These are phyloP conservation scores for Meteorus colon DNA, from an alignment of 2,888 invertebrate species.

Conservation along the genomic window DNA sequence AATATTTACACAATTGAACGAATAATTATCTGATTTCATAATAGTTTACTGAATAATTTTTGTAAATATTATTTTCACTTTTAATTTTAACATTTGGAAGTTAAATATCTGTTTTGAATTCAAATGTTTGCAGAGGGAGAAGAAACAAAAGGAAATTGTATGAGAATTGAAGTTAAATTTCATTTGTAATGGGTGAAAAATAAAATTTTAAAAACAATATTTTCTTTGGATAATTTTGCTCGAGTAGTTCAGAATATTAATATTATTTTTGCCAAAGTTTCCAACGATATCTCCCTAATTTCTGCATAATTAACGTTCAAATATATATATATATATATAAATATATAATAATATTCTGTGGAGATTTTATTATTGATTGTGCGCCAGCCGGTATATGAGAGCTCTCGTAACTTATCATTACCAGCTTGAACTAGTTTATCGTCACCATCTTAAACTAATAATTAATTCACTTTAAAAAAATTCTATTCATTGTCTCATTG, in stretches of 20 bases:
- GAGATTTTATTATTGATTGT: conserved; percentile 28
- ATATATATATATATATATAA: background rate
- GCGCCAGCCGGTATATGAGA: conserved; percentile 14
- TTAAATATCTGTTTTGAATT: background rate
- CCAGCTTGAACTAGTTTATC: background rate
- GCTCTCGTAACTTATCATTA: conserved; percentile 5
- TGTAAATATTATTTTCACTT: background rate
- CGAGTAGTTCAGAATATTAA: background rate
- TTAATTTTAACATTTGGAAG: background rate
- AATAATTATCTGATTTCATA: too few relatives aligned
- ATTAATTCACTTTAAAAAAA: background rate
- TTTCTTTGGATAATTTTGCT: background rate
- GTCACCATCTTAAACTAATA: background rate
- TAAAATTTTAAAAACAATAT: background rate
- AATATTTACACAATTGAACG: too few relatives aligned
- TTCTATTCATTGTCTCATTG: too few relatives aligned
- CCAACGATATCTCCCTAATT: background rate
- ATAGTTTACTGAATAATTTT: background rate
- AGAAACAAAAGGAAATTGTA: background rate
- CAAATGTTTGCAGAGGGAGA: background rate
- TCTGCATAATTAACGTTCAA: background rate
- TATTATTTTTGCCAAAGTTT: background rate
- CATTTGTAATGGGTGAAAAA: background rate
- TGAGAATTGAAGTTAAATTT: background rate
- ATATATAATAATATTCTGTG: background rate